Conservation (phyloP, 2,797 vertebrate genomes). For the Enteromius treurensis region DNA sequence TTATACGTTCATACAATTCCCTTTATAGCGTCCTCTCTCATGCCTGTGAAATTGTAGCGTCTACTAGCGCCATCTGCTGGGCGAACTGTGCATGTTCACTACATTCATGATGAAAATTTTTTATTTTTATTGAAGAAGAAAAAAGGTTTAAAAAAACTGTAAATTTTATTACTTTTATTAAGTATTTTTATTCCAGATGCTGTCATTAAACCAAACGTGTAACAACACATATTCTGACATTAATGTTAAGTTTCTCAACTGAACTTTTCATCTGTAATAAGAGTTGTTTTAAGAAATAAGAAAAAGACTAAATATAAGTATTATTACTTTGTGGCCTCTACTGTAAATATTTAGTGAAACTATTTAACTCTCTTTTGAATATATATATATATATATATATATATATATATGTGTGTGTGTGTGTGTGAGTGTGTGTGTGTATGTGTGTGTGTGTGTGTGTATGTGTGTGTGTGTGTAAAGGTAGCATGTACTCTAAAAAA, state of each 20-base stretch:
- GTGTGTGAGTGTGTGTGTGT: too few relatives aligned
- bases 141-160: neutral
- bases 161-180: neutral
- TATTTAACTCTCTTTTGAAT: too few relatives aligned
- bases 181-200: neutral
- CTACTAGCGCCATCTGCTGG: conserved; percentile 25
- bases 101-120: neutral
- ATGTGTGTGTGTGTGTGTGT: too few relatives aligned
- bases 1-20: neutral
- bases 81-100: neutral
- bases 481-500: neutral
- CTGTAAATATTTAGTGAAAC: too few relatives aligned
- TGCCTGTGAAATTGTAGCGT: neutral
- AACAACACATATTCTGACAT: neutral
- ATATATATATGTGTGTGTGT: too few relatives aligned
- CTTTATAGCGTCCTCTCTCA: neutral
- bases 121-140: neutral
- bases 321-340: neutral
- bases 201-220: neutral
- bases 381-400: too few relatives aligned
- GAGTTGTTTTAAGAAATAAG: neutral
- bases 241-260: neutral
- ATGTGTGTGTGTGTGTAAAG: neutral
- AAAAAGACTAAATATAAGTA: neutral
- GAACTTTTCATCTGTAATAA: neutral